A percentile compares a stretch with the other conserved stretches of the same genome.
Evolutionary conservation across 1,140 invertebrate species (phyloP).

Genomic region (Gonatopus flavifemur): DNA sequence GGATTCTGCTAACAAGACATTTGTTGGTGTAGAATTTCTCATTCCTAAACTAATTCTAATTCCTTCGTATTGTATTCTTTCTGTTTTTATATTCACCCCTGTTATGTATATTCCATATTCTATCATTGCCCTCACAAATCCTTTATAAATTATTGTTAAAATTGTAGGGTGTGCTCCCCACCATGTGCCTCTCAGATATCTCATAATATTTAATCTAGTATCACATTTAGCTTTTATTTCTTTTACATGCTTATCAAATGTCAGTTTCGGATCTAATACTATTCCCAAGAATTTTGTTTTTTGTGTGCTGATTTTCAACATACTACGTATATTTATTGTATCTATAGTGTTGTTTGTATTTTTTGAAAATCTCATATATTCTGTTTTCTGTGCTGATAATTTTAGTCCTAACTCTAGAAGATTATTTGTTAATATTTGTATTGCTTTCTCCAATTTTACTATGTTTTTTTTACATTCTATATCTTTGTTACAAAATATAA

Average conservation of each 20-base stretch:
- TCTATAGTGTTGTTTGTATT: background rate
- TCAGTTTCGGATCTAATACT: slow-evolving; percentile 8
- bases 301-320: background rate
- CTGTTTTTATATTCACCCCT: background rate
- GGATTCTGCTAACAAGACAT: slow-evolving; percentile 8
- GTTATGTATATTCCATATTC: background rate
- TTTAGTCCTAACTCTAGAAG: background rate
- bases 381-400: background rate
- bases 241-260: slow-evolving; percentile 4
- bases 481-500: background rate
- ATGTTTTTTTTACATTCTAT: background rate
- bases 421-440: slow-evolving; percentile 2
- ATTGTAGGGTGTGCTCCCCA: slow-evolving; percentile 1
- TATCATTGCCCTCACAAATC: slow-evolving; percentile 2
- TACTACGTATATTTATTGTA: slow-evolving; percentile 3
- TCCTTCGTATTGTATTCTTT: slow-evolving; percentile 7
- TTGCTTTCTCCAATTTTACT: slow-evolving; percentile 5
- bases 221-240: background rate
- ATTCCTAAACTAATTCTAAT: slow-evolving; percentile 6
- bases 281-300: slow-evolving; percentile 7
- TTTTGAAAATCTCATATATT: slow-evolving; percentile 6
- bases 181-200: background rate
- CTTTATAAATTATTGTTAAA: background rate
- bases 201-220: slow-evolving; percentile 5
- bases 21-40: slow-evolving; percentile 3